Conservation (phyloP, 2,888 invertebrate genomes). For the Apodemia zela region DNA sequence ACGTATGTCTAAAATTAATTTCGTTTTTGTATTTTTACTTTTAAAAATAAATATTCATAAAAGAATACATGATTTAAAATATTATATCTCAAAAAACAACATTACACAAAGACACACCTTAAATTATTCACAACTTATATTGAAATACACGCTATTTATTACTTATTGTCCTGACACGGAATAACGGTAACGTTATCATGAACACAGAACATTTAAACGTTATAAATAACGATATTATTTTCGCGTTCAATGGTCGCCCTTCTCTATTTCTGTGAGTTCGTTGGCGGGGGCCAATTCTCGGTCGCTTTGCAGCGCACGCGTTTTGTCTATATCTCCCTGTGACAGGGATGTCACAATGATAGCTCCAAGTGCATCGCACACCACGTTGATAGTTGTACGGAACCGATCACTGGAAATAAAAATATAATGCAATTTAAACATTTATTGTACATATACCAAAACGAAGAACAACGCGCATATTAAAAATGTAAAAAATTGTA, state of each 20-base stretch:
- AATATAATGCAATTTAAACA: neutral
- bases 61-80: neutral
- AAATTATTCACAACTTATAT: slow-evolving; percentile 34
- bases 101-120: slow-evolving; percentile 28
- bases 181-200: slow-evolving; percentile 47
- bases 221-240: slow-evolving; percentile 18
- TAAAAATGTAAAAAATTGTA: too few species aligned
- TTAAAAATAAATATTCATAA: neutral
- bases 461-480: too few species aligned
- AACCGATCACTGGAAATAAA: slow-evolving; percentile 86
- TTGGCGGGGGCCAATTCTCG: slow-evolving; percentile 78
- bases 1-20: too few species aligned
- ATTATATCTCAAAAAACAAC: neutral
- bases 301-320: slow-evolving; percentile 60
- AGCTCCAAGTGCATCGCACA: slow-evolving; percentile 97
- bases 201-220: slow-evolving; percentile 43
- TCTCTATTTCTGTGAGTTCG: slow-evolving; percentile 83
- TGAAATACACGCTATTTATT: slow-evolving; percentile 23
- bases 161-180: slow-evolving; percentile 41
- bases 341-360: slow-evolving; percentile 93
- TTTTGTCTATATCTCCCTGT: slow-evolving; percentile 82
- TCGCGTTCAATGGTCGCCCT: slow-evolving; percentile 61
- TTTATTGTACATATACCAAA: too few species aligned
- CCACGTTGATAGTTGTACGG: slow-evolving; percentile 94
- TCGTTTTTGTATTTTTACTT: too few species aligned